Percentiles rank a stretch among this genome's conserved stretches.
These are phyloP conservation scores for Myodes glareolus DNA, from an alignment of 2,113 vertebrate species.

Conservation along the genomic window DNA sequence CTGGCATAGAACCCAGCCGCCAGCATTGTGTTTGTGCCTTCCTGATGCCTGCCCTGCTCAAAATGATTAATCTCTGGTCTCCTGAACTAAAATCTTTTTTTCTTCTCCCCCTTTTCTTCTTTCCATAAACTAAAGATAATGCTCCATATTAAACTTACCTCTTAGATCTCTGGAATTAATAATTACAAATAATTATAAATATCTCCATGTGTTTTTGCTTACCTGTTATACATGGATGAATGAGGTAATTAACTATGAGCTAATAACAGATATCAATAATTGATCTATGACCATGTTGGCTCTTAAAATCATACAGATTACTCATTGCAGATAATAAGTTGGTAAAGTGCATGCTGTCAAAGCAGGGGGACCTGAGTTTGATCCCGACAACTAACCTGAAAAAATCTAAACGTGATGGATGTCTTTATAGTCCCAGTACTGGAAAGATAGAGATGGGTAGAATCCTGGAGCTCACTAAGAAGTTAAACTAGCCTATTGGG, in stretches of 20 bases:
- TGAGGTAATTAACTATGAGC: slow-evolving; percentile 37
- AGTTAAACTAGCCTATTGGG: neutral
- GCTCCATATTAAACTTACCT: neutral
- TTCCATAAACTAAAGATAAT: neutral
- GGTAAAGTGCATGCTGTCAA: neutral
- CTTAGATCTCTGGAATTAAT: slow-evolving; percentile 42
- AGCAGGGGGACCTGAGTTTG: neutral
- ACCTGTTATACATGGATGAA: neutral
- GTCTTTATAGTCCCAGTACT: neutral
- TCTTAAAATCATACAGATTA: neutral
- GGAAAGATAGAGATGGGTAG: neutral
- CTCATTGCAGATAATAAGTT: too few relatives aligned
- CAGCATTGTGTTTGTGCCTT: neutral
- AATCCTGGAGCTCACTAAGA: neutral
- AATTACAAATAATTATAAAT: neutral
- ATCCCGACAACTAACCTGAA: too few relatives aligned
- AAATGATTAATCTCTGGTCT: neutral
- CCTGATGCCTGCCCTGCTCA: neutral
- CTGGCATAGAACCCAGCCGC: neutral
- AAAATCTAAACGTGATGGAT: neutral
- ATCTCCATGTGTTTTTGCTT: slow-evolving; percentile 57
- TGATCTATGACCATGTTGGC: neutral
- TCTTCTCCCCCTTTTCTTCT: neutral
- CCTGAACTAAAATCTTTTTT: neutral
- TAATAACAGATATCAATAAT: neutral